Conservation (phyloP, 2,888 invertebrate species). For the Aromia moschata region DNA sequence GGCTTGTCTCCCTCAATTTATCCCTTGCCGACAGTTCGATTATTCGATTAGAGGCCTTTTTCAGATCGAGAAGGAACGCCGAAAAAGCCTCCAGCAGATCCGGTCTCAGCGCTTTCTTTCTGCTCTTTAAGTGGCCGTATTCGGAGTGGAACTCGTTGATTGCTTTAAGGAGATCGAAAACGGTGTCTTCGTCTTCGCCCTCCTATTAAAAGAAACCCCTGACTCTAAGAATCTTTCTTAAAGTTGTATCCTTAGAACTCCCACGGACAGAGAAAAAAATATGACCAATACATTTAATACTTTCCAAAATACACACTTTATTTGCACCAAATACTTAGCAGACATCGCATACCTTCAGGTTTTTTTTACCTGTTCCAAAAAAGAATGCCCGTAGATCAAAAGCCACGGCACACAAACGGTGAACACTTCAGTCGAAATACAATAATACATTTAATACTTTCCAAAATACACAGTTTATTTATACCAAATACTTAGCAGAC, state of each 20-base stretch:
- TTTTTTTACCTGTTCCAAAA: conserved; percentile 28
- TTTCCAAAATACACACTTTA: no score
- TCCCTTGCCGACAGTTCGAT: conserved; percentile 11
- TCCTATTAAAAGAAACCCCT: conserved; percentile 6
- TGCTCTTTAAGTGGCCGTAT: conserved; percentile 16
- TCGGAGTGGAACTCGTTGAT: conserved; percentile 19
- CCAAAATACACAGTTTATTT: no score
- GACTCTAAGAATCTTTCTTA: no score
- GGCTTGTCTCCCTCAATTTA: conserved; percentile 18
- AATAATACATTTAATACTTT: no score
- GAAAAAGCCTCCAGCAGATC: conserved; percentile 14
- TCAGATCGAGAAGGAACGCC: background rate
- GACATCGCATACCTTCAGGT: no score
- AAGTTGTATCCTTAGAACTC: no score
- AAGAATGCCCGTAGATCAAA: conserved; percentile 17
- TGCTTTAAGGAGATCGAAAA: conserved; percentile 13
- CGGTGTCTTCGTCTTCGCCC: conserved; percentile 12
- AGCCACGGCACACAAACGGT: conserved; percentile 30
- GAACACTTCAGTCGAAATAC: conserved; percentile 28
- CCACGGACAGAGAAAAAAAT: no score
- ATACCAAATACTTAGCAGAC: no score
- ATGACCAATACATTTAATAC: no score
- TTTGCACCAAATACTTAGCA: no score
- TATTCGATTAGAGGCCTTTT: conserved; percentile 15
- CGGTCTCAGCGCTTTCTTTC: conserved; percentile 8